A percentile compares a stretch with the other conserved stretches of the same genome.
phyloP scores from a whole-genome alignment of 2,888 invertebrate species.

The Euplagia quadripunctaria region DNA sequence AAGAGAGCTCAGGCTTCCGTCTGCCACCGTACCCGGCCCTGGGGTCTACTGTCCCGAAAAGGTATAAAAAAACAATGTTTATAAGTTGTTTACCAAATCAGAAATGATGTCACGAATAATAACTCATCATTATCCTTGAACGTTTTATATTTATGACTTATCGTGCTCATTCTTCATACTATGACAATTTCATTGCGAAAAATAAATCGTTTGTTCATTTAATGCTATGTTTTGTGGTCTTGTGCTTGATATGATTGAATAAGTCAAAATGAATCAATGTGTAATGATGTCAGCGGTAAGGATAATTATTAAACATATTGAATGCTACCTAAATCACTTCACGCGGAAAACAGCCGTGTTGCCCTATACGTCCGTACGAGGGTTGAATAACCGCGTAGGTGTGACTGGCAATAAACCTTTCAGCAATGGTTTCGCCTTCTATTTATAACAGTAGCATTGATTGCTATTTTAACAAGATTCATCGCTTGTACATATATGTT shows the following conservation, averaged over 20 bases:
- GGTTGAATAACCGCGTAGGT: constrained; percentile 43
- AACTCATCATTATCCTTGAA: constrained; percentile 39
- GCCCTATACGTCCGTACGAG: constrained; percentile 32
- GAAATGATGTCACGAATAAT: constrained; percentile 47
- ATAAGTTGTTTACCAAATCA: constrained; percentile 12
- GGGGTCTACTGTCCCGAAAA: constrained; percentile 90
- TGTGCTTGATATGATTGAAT: constrained; percentile 34
- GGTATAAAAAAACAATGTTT: constrained; percentile 55
- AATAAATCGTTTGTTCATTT: constrained; percentile 26
- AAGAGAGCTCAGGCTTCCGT: constrained; percentile 72
- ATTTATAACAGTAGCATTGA: constrained; percentile 24
- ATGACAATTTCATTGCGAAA: constrained; percentile 23
- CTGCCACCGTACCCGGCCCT: constrained; percentile 85
- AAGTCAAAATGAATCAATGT: constrained; percentile 29
- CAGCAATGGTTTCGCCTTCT: constrained; percentile 32
- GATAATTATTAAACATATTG: constrained; percentile 29
- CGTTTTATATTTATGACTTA: constrained; percentile 26
- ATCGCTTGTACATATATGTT: constrained; percentile 12
- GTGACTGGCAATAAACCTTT: constrained; percentile 35
- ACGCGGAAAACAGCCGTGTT: constrained; percentile 46
- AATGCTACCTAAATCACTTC: constrained; percentile 40
- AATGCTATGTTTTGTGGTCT: constrained; percentile 31
- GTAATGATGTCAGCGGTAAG: constrained; percentile 40
- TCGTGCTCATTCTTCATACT: constrained; percentile 24
- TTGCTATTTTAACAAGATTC: constrained; percentile 19